Conservation (phyloP, 1,140 invertebrate species). For the Aphis gossypii region DNA sequence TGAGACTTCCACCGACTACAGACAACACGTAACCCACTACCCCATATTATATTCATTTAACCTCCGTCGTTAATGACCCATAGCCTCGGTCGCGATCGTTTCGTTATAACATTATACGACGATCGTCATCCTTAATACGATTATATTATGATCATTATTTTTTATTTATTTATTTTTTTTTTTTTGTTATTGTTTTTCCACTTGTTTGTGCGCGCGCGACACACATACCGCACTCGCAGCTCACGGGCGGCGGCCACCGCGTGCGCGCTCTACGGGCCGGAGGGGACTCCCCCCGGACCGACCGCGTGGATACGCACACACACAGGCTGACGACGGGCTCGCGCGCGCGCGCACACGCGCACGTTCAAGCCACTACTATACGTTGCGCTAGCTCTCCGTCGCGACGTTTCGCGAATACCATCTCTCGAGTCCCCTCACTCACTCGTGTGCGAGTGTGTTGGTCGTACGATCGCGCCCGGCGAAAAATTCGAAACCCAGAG, state of each 20-base stretch:
- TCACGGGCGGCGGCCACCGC: background rate
- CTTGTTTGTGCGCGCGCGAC: background rate
- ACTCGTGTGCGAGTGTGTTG: background rate
- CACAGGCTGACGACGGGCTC: background rate
- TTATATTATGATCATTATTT: background rate
- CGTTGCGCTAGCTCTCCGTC: background rate
- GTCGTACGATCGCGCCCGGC: background rate
- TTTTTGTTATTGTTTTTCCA: background rate
- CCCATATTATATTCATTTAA: too few relatives aligned
- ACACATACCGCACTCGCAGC: background rate
- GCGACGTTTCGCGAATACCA: conserved; percentile 16
- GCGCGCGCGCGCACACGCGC: background rate
- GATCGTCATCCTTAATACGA: background rate
- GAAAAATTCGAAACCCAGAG: background rate
- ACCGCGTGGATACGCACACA: conserved; percentile 9
- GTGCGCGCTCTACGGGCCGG: background rate
- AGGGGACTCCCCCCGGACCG: background rate
- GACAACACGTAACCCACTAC: too few relatives aligned
- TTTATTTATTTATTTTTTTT: background rate
- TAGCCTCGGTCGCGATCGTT: background rate
- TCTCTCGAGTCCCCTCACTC: background rate
- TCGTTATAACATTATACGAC: background rate
- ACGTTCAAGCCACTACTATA: background rate
- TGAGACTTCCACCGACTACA: too few relatives aligned
- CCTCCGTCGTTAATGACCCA: background rate